phyloP scores from a whole-genome alignment of 2,797 vertebrate species.

The Phalanger gymnotis region DNA sequence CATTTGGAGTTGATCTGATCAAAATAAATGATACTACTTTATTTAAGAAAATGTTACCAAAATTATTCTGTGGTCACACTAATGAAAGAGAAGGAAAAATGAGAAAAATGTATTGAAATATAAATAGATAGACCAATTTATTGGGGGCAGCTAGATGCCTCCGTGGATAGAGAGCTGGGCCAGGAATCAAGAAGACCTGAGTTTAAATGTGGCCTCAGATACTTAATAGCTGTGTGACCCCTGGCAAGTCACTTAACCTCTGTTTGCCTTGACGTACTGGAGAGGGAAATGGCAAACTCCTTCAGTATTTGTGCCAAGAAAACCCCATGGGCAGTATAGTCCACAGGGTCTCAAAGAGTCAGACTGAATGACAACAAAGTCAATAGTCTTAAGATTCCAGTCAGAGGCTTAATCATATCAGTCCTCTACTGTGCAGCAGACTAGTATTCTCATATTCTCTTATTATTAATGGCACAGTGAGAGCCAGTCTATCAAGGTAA shows the following conservation, averaged over 20 bases:
- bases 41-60: neutral
- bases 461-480: neutral
- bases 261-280: neutral
- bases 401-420: neutral
- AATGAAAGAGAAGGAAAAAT: neutral
- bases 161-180: neutral
- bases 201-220: neutral
- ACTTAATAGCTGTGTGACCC: no score
- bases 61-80: neutral
- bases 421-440: neutral
- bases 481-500: neutral
- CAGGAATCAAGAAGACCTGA: neutral
- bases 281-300: neutral
- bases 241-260: neutral
- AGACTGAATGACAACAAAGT: neutral
- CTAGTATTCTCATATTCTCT: neutral
- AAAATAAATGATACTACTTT: neutral
- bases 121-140: neutral
- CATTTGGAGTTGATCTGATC: neutral
- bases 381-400: neutral
- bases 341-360: neutral
- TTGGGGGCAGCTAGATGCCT: neutral
- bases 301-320: neutral
- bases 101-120: neutral
- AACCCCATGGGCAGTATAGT: neutral